Base-by-base conservation (phyloP, 92 coral and sea anemone species). In the Diadumene lineata region DNA sequence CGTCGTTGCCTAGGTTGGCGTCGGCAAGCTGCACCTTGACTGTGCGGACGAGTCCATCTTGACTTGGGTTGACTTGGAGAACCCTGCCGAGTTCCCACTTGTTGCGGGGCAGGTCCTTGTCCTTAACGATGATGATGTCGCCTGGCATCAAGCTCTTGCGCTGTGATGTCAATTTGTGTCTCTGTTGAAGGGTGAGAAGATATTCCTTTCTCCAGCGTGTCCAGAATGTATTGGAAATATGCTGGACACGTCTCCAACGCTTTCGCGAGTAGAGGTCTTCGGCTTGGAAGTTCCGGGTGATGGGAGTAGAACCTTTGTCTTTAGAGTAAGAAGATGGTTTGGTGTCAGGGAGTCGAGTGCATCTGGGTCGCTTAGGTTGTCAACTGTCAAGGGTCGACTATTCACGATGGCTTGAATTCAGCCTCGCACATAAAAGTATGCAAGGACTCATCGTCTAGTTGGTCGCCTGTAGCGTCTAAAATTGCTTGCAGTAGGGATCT, bases 401-500 rank as follows among this genome's bases (percentile, higher is more conserved):
- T 74, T 81, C 0, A 81, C 61, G 44, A 75, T 64, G 64, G 27
- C 62, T 60, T n/a, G n/a, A n/a, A n/a, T n/a, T 84, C 79, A 44
- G 67, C 84, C 60, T 78, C 84, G 25, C 73, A 77, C 70, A 84
- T 84, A 27, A 84, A 56, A 26, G 83, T 83, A 23, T 75, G 25
- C 22, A 76, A 72, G 74, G 72, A 61, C 48, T 83, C 87, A 34
- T 83, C 82, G 33, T 83, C 50, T 23, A 83, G 73, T 57, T 84
- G 88, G 50, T 69, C 56, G 33, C 83, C 75, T 22, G 61, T 25
- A n/a, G 32, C 79, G 53, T 68, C 29, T 25, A 82, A 66, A 18
- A 83, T 25, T 7, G 77, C 79, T 48, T 78, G 43, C 22, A 83
- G 77, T 81, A 2, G 91, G 87, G 16, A 86, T 82, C 50, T 82